A percentile compares a stretch with the other conserved stretches of the same genome.
These are phyloP conservation scores for Scytalopus superciliaris DNA, from an alignment of 2,113 vertebrate genomes.

Conservation along the genomic window DNA sequence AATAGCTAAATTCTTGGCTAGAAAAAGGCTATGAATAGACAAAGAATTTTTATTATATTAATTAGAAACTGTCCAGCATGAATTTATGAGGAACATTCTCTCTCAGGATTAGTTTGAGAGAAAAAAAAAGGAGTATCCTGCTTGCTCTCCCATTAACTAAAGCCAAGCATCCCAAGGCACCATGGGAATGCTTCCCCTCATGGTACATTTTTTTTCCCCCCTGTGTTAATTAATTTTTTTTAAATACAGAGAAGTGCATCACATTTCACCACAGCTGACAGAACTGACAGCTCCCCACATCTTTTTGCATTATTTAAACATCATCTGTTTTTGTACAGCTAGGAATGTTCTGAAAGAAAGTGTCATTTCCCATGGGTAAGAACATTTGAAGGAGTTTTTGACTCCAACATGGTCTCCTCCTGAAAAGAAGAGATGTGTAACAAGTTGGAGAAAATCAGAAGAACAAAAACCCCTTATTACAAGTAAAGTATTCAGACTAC, in stretches of 20 bases:
- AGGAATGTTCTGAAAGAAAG: slow-evolving; percentile 48
- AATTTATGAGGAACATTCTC: background rate
- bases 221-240: background rate
- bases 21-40: background rate
- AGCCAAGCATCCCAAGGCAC: background rate
- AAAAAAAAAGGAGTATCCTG: background rate
- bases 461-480: background rate
- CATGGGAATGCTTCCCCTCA: background rate
- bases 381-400: slow-evolving; percentile 18
- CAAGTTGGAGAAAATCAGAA: background rate
- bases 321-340: slow-evolving; percentile 46
- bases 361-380: slow-evolving; percentile 33
- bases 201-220: background rate
- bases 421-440: background rate
- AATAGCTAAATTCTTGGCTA: slow-evolving; percentile 14
- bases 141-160: background rate
- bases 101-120: slow-evolving; percentile 33
- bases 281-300: slow-evolving; percentile 60
- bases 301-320: slow-evolving; percentile 57
- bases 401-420: background rate
- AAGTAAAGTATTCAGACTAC: background rate
- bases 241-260: slow-evolving; percentile 14
- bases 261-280: slow-evolving; percentile 49
- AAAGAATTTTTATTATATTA: slow-evolving; percentile 23
- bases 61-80: slow-evolving; percentile 20